phyloP scores from a whole-genome alignment of 2,113 vertebrate genomes.

The Galbula dea region DNA sequence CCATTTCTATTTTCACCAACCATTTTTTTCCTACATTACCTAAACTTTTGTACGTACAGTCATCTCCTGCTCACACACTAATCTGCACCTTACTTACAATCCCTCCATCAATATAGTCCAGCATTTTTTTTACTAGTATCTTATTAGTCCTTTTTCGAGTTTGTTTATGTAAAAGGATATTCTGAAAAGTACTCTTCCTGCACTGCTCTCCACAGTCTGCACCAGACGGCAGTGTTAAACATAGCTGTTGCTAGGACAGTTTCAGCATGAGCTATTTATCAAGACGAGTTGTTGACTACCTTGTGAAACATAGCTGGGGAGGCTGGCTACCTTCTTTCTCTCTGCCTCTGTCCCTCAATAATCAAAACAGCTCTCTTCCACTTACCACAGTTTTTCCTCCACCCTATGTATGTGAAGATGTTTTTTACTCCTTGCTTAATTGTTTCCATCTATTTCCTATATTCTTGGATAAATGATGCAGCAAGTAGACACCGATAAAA shows the following conservation, averaged over 20 bases:
- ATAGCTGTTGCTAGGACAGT: not conserved
- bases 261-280: not conserved
- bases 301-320: not conserved
- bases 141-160: not conserved
- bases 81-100: not conserved
- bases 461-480: not conserved
- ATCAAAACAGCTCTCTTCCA: not conserved
- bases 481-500: conserved; percentile 1
- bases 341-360: not conserved
- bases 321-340: not conserved
- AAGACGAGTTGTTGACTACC: not conserved
- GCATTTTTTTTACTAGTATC: not conserved
- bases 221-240: not conserved
- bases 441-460: not conserved
- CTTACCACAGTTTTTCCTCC: not conserved
- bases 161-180: not conserved
- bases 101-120: not conserved
- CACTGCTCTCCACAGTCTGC: not conserved
- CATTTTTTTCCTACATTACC: not conserved
- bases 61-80: not conserved
- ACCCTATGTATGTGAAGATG: not conserved
- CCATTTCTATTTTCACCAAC: not conserved
- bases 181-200: not conserved
- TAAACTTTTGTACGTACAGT: not conserved
- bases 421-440: not conserved